Base-by-base conservation (phyloP, 2,113 vertebrate genomes). In the Colistium nudipinnis region DNA sequence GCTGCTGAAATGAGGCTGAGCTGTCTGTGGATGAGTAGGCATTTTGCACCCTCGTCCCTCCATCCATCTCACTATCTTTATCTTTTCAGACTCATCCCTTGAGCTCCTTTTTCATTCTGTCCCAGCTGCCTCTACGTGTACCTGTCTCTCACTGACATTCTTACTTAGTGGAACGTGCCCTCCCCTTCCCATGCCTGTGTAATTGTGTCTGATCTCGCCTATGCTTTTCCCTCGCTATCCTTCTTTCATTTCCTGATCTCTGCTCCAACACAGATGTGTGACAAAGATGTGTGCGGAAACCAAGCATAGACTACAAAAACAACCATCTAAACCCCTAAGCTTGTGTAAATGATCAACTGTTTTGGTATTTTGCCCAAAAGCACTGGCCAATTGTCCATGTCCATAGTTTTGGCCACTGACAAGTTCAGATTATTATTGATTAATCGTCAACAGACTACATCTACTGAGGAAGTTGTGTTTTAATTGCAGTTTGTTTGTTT, bases 21-120 rank as follows among this genome's bases (percentile, higher is more conserved):
- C 62, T 17, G 63, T 55, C 57, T 72, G 59, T 70, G 62, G 64
- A 76, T 52, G 65, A 78, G 20, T 30, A 36, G 35, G 33, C 78
- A 62, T 69, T 70, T 54, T 27, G 33, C 59, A 61, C 12, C 43
- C 0, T 39, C 45, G 27, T 8, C 30, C 52, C 22, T 22, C n/a
- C 14, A 14, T 53, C 20, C 64, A 9, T n/a, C 48, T 5, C 14
- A 11, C 17, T 35, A 12, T 7, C 30, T 44, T 10, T 27, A 4
- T 27, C 17, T n/a, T 35, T 13, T 10, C 22, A 6, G 19, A 3
- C 30, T 38, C 13, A 20, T 54, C 36, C 36, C 35, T 51, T 6
- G 1, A 39, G 13, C 10, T 43, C 25, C 12, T 12, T 9, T 35
- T 16, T 30, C 17, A 5, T 1, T 36, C 38, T 13, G 24, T 31